Conservation (phyloP, 92 coral and sea anemone species). For the Siderastrea siderea region DNA sequence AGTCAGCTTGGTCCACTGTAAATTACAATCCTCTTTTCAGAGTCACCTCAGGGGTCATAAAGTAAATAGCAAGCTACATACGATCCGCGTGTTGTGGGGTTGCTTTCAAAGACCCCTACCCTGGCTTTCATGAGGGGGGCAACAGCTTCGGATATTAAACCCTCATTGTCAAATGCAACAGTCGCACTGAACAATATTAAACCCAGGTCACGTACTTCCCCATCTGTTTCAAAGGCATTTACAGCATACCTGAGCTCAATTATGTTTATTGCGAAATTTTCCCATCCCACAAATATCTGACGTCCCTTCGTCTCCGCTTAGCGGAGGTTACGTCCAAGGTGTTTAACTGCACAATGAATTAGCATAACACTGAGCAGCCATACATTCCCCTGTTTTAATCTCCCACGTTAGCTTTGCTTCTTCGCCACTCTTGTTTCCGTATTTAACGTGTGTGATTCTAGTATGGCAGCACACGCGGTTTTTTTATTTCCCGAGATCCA, state of each 20-base stretch:
- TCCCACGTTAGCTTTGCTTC: constrained; percentile 12
- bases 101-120: constrained; percentile 37
- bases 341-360: constrained; percentile 31
- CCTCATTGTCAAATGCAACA: constrained; percentile 7
- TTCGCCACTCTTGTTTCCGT: constrained; percentile 35
- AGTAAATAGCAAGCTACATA: constrained; percentile 2
- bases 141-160: neutral
- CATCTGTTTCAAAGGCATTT: neutral
- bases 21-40: constrained; percentile 22
- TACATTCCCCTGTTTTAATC: constrained; percentile 45
- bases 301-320: neutral
- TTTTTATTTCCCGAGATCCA: constrained; percentile 85
- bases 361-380: constrained; percentile 35
- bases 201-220: neutral
- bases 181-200: constrained; percentile 3
- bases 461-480: constrained; percentile 84
- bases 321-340: constrained; percentile 11
- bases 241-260: constrained; percentile 6
- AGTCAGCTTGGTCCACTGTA: constrained; percentile 9
- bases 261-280: neutral
- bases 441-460: constrained; percentile 52
- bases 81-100: constrained; percentile 41
- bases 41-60: constrained; percentile 35
- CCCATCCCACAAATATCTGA: neutral
- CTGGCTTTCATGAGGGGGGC: constrained; percentile 29